phyloP scores from a whole-genome alignment of 2,888 invertebrate genomes.

The Aphrophora alni region DNA sequence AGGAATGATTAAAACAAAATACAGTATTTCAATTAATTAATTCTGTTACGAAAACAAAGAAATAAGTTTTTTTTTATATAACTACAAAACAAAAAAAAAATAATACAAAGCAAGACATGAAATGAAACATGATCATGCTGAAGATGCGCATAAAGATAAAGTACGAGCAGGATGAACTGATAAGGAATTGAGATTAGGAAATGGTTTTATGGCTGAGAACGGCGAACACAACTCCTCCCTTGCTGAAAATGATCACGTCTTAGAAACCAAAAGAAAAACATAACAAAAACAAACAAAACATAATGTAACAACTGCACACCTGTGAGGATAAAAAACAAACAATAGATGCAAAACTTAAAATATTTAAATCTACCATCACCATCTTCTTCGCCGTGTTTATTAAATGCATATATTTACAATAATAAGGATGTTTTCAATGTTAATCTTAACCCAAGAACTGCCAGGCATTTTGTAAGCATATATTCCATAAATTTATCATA shows the following conservation, averaged over 20 bases:
- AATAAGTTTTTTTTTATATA: not conserved
- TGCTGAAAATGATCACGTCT: conserved; percentile 9
- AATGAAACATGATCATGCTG: not conserved
- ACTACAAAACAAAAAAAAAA: conserved; percentile 16
- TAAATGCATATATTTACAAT: too few relatives aligned
- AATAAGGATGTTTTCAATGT: too few relatives aligned
- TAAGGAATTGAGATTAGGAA: not conserved
- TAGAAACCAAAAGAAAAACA: not conserved
- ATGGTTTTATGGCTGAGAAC: not conserved
- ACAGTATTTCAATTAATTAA: not conserved
- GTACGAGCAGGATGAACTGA: not conserved
- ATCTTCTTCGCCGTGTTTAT: too few relatives aligned
- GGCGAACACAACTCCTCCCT: not conserved
- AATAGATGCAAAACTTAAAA: too few relatives aligned
- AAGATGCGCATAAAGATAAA: not conserved
- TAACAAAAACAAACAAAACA: not conserved
- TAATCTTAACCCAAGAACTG: too few relatives aligned
- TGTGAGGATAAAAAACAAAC: not conserved
- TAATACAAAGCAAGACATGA: not conserved
- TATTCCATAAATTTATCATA: too few relatives aligned
- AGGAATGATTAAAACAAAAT: not conserved
- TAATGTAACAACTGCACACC: not conserved
- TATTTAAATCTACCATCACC: too few relatives aligned
- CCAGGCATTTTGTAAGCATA: too few relatives aligned
- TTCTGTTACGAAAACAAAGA: not conserved